Evolutionary conservation across 2,113 vertebrate species (phyloP), one percentile per base, ranked within the genome.

Genomic region (Lampris incognitus): DNA sequence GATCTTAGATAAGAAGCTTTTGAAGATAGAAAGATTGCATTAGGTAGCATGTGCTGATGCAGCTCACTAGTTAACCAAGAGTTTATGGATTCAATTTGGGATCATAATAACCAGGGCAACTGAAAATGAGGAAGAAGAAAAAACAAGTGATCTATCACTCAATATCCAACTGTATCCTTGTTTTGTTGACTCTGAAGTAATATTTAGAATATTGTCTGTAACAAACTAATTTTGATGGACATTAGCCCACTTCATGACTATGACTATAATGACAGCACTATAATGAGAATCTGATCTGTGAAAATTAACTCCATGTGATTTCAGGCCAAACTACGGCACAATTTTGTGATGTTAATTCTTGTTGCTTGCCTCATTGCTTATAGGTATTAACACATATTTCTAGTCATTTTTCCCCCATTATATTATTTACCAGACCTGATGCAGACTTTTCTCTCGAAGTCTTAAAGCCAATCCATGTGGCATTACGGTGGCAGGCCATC

Each of bases 401-500:
- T 52, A 40, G 6, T 60, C 8, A 6, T 4, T 6, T 76, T 71
- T 71, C 52, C 57, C 65, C 57, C 65, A 61, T 38, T 69, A 68
- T 60, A 64, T 76, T 46, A 74, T 71, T 83, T 83, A 54, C 74
- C 78, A 83, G 73, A 87, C 66, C 69, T 7, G 1, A 81, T 76
- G 3, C 74, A 66, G 76, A 76, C 72, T 74, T 77, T 79, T 68
- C 82, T 82, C 75, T 80, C 74, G 69, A 82, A 81, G 74, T 69
- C 73, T 74, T 5, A 2, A 74, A 65, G 69, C 72, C 10, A 50
- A 85, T 52, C 80, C 61, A 50, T 60, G 78, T 83, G 70, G 83
- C 41, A 66, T 75, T 74, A 70, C 64, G 68, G 77, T 61, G 81
- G 73, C 84, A 62, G 79, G 71, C 85, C 86, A 81, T 89, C 88